Base-by-base conservation (phyloP, 2,888 invertebrate genomes). In the Cyclophora punctaria region DNA sequence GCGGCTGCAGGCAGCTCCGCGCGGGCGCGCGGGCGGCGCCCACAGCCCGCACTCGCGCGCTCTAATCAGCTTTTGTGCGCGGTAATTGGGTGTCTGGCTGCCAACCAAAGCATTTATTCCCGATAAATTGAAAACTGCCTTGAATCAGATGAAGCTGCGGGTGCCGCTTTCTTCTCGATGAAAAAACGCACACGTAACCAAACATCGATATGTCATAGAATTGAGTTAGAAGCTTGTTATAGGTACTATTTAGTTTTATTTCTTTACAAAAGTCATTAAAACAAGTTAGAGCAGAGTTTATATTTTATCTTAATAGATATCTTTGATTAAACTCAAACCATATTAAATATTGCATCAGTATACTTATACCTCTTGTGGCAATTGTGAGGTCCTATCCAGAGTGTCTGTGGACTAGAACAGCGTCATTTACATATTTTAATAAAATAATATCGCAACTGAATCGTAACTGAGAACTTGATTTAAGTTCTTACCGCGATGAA, bases 401-500 rank as follows among this genome's bases (percentile, higher is more conserved):
- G 80, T 79, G 80, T 79, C 80, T 78, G 70, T 77, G 78, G 73
- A 68, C 64, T 74, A 74, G 73, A 84, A 83, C 77, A 80, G 76
- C 78, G 73, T 78, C 83, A 86, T 88, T 86, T 87, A 84, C 87
- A 88, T 87, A 87, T 88, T 87, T 86, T 88, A 87, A 87, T 88
- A 87, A 87, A 88, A 88, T 87, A 84, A 86, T 87, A 87, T 86
- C 83, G 84, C 85, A 87, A 85, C 85, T 83, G 88, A 88, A 87
- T 86, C 83, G 87, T 86, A 85, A 86, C 86, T 80, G 86, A 85
- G 88, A 87, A 86, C 86, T 85, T 86, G 88, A 88, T 88, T 88
- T 86, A 88, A 88, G 87, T 87, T 86, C 86, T 88, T 87, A 87
- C 86, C 81, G 80, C 86, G 85, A 87, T 87, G 86, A 88, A 88